phyloP scores from a whole-genome alignment of 2,113 vertebrate genomes.

The Pteruthius melanotis region DNA sequence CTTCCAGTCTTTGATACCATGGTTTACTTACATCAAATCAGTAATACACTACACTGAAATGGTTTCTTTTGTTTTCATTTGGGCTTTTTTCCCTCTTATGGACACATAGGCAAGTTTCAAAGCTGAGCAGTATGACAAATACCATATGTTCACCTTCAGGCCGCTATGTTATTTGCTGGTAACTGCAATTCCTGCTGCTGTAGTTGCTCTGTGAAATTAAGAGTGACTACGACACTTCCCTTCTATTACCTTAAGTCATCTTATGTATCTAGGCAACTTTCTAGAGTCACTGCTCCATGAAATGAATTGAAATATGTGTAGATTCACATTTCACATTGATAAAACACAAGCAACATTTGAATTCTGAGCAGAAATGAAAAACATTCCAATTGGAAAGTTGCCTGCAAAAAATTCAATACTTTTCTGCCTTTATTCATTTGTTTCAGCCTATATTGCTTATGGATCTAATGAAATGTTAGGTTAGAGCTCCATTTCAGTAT shows the following conservation, averaged over 20 bases:
- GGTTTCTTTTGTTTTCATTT: background rate
- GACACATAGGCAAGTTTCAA: slow-evolving; percentile 30
- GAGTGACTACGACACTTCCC: slow-evolving; percentile 23
- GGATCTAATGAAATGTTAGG: slow-evolving; percentile 39
- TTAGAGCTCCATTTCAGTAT: slow-evolving; percentile 6
- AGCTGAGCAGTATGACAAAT: slow-evolving; percentile 58
- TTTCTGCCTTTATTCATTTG: slow-evolving; percentile 25
- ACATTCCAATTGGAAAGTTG: background rate
- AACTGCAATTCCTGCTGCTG: slow-evolving; percentile 36
- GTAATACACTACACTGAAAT: background rate
- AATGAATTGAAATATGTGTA: slow-evolving; percentile 25
- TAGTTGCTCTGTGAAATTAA: slow-evolving; percentile 52
- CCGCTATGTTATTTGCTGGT: slow-evolving; percentile 55
- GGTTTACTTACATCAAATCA: background rate
- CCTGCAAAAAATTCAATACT: slow-evolving; percentile 16
- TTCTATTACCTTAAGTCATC: slow-evolving; percentile 46
- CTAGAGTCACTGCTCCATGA: slow-evolving; percentile 33
- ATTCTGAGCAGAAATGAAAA: slow-evolving; percentile 36
- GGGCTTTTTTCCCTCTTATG: background rate
- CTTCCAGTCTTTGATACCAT: background rate
- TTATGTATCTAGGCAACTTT: slow-evolving; percentile 26
- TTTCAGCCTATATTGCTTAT: slow-evolving; percentile 14
- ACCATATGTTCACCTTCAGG: slow-evolving; percentile 63
- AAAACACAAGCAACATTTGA: slow-evolving; percentile 21
- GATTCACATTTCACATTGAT: slow-evolving; percentile 6